These are phyloP conservation scores for Eurytoma adleriae DNA, from an alignment of 2,888 invertebrate species.

Conservation along the genomic window DNA sequence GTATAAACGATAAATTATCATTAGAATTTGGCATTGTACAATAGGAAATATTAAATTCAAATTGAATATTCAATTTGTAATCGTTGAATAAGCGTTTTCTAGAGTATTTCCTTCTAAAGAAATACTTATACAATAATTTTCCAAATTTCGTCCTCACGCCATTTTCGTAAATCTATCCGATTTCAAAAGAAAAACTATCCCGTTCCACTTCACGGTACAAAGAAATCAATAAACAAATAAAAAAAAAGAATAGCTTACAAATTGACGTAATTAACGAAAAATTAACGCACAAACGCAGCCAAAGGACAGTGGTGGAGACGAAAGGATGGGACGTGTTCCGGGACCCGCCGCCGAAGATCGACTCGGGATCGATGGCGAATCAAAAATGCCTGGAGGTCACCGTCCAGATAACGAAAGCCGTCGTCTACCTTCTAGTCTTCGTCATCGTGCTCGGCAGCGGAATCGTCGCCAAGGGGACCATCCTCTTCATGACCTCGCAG, in stretches of 20 bases:
- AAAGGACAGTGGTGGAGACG: conserved; percentile 89
- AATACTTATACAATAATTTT: too few species aligned
- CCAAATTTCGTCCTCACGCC: too few species aligned
- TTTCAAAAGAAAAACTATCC: too few species aligned
- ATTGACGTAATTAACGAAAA: not conserved
- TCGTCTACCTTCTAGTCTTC: conserved; percentile 92
- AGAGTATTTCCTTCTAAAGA: too few species aligned
- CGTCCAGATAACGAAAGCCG: conserved; percentile 88
- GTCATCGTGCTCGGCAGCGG: conserved; percentile 89
- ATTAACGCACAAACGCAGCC: conserved; percentile 76
- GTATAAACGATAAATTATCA: too few species aligned
- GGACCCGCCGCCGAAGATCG: conserved; percentile 92
- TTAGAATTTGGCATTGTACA: too few species aligned
- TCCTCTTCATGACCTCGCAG: conserved; percentile 95
- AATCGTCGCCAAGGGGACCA: conserved; percentile 91
- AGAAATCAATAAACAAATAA: too few species aligned
- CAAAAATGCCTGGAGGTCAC: conserved; percentile 91
- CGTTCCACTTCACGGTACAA: too few species aligned
- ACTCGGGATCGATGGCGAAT: conserved; percentile 92
- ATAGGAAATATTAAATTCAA: too few species aligned
- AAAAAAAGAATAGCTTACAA: not conserved
- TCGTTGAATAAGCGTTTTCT: too few species aligned
- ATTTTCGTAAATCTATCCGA: too few species aligned
- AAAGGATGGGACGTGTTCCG: conserved; percentile 99
- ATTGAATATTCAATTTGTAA: too few species aligned